Conservation (phyloP, 2,888 invertebrate species). For the Pristionchus arcanus region DNA sequence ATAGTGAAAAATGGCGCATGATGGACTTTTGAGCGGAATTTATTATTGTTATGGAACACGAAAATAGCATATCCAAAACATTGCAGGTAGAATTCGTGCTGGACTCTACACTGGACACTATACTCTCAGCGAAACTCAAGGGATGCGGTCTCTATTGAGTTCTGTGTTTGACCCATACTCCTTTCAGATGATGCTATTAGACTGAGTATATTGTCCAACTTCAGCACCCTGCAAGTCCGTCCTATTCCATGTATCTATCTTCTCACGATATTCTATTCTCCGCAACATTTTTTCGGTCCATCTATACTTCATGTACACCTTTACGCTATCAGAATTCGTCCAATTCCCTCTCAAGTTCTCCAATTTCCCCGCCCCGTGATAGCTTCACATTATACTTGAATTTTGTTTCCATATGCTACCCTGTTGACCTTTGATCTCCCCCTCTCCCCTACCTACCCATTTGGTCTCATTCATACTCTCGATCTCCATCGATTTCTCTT, state of each 20-base stretch:
- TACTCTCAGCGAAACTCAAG: constrained; percentile 77
- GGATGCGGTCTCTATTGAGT: constrained; percentile 77
- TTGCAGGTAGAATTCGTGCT: constrained; percentile 77
- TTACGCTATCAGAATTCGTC: neutral
- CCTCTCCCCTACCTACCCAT: neutral
- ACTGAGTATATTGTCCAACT: constrained; percentile 26
- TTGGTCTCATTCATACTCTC: constrained; percentile 13
- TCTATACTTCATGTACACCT: neutral
- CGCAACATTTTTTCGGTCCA: neutral
- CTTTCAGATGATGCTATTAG: constrained; percentile 49
- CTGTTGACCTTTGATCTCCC: neutral
- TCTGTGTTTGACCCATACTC: constrained; percentile 4
- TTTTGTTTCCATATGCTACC: neutral
- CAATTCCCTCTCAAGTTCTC: neutral
- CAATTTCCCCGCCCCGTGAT: neutral
- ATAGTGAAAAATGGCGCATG: too few species aligned
- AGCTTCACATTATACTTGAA: neutral
- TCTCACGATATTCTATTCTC: neutral
- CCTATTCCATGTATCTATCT: neutral
- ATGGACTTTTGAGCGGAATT: too few species aligned
- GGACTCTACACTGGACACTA: constrained; percentile 77
- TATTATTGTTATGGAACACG: too few species aligned
- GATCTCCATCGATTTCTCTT: neutral
- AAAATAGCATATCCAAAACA: neutral
- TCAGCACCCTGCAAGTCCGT: constrained; percentile 7